Evolutionary conservation across 2,113 vertebrate species (phyloP), one percentile per base, ranked within the genome.

Genomic region (Cololabis saira): DNA sequence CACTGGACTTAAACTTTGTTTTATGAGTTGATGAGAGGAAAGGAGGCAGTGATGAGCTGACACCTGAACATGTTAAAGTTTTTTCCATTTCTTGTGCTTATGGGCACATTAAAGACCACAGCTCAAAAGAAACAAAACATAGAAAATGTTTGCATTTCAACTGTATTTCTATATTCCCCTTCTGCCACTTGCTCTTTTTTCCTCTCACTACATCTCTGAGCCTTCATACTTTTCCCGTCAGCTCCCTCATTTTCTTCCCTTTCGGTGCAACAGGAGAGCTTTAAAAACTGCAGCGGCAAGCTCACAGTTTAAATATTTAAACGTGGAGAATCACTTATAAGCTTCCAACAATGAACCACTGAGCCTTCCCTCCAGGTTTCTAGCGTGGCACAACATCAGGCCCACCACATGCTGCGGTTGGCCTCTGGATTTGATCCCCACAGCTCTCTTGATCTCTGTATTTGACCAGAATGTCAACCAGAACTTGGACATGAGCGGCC

Each of bases 281-380:
- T 58, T 66, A 52, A 62, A 69, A 47, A 56, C 56, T 37, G 76
- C 61, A 54, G 71, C 53, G 19, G 60, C 44, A 53, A 67, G 72
- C 68, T 77, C 33, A 22, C 66, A 81, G 62, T 81, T 65, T 87
- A 89, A 91, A 90, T 85, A 89, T 92, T 89, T 85, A 78, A 83
- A 87, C 17, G 52, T 57, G 61, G 61, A 68, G 68, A 78, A 87
- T 83, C 48, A 60, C 69, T 82, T 76, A 83, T 74, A 80, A 80
- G 61, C 74, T 78, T 67, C 53, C 4, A 42, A 78, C 76, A 54
- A 47, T 60, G 57, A 78, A 57, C 67, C 53, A 19, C 49, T 62
- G 57, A 80, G 70, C 71, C 33, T 17, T 52, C 37, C 60, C 50
- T 67, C 1, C 64, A 71, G 55, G 58, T 70, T 40, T 74, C 59